Evolutionary conservation across 2,888 invertebrate species (phyloP), one percentile per base, ranked within the genome.

Genomic region (Ormyrus pomaceus): DNA sequence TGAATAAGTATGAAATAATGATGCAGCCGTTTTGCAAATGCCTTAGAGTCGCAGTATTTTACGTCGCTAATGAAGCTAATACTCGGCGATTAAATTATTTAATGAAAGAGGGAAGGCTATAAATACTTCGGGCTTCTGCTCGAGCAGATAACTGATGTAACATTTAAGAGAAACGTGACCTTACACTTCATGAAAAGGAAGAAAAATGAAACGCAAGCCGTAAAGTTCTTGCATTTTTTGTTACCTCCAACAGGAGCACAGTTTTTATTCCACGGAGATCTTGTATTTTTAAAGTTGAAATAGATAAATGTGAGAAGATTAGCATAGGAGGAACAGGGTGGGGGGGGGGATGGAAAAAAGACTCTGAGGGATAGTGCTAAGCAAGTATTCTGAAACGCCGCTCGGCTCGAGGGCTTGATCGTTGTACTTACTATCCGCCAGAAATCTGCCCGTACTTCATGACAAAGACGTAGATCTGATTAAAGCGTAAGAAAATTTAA

Each of bases 241-340:
- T 56, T 6, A 56, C 11, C 11, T 56, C 3, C 55, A 5, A n/a
- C 11, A 56, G 1, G 55, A n/a, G 11, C n/a, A 56, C 8, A 10
- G n/a, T 56, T 56, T 56, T 56, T 56, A n/a, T 56, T 8, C 6
- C 5, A 56, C 11, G n/a, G 55, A 11, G 11, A n/a, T 56, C 45
- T 45, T 11, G 45, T 62, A 45, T 45, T 62, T 62, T 45, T 62
- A 62, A 45, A 34, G 62, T 34, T 45, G 45, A 34, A 62, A 62
- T 62, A 45, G 62, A 56, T 45, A 45, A 45, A 62, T 62, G 45
- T 45, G 62, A 9, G 45, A 45, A 62, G 62, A 62, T 62, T 62
- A 46, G 62, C 46, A 62, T 19, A 62, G 45, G 45, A 62, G 45
- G 62, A 45, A 56, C 19, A 2, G 19, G 1, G n/a, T n/a, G 19